phyloP scores from a whole-genome alignment of 92 coral and sea anemone genomes.

The Epizoanthus rinbou region DNA sequence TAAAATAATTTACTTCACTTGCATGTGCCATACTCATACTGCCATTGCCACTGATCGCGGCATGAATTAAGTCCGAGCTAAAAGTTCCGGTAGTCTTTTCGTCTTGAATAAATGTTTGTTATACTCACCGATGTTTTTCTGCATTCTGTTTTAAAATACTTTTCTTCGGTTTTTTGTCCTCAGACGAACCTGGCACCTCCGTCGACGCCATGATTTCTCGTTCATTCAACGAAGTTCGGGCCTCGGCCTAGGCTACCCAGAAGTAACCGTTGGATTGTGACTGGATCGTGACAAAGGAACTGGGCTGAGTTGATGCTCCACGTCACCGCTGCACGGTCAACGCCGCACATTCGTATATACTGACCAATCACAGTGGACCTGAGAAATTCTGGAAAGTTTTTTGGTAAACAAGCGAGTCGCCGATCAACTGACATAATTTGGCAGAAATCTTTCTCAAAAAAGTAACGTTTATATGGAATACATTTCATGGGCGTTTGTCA shows the following conservation, averaged over 20 bases:
- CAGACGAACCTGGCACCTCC: constrained; percentile 25
- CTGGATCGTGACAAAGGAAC: too few species aligned
- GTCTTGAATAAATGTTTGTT: neutral
- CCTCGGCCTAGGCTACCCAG: constrained; percentile 19
- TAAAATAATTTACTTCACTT: neutral
- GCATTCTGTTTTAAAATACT: constrained; percentile 87
- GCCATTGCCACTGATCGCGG: neutral
- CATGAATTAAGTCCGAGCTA: neutral
- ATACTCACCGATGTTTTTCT: constrained; percentile 90
- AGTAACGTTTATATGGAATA: too few species aligned
- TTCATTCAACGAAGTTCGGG: neutral
- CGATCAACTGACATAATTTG: too few species aligned
- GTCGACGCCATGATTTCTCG: constrained; percentile 20
- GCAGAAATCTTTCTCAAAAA: too few species aligned
- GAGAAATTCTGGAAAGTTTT: too few species aligned
- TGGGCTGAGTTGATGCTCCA: too few species aligned
- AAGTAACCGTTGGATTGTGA: neutral
- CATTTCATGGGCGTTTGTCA: too few species aligned
- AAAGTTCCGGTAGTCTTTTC: neutral
- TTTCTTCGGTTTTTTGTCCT: constrained; percentile 57
- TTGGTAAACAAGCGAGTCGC: too few species aligned
- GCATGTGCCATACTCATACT: neutral
- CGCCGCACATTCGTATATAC: too few species aligned
- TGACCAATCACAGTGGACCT: too few species aligned
- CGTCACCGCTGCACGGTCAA: too few species aligned